Conservation (phyloP, 2,888 invertebrate genomes). For the Himalopsyche japonica region DNA sequence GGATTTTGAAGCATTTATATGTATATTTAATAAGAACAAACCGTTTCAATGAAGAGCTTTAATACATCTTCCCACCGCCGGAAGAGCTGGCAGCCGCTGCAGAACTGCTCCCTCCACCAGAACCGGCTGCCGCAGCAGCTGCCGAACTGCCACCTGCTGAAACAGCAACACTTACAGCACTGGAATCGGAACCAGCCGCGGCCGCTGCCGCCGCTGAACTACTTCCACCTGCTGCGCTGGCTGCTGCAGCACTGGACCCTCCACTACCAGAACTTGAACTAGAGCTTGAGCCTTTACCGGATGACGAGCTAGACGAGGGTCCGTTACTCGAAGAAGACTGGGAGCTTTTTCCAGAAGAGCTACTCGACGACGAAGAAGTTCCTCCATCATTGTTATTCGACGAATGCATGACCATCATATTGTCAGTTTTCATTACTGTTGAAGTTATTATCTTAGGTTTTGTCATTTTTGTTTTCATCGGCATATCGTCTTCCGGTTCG, state of each 20-base stretch:
- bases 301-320: not conserved
- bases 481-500: not conserved
- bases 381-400: not conserved
- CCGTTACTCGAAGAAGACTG: not conserved
- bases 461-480: not conserved
- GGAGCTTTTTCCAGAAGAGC: not conserved
- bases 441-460: not conserved
- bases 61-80: not conserved
- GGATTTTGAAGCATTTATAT: no score
- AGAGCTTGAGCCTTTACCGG: not conserved
- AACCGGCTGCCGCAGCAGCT: not conserved
- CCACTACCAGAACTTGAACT: not conserved
- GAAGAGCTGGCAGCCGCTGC: not conserved
- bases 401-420: not conserved
- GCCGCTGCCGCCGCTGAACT: not conserved
- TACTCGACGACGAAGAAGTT: not conserved
- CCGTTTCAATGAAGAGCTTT: no score
- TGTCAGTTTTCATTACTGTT: not conserved
- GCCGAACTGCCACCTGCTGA: not conserved
- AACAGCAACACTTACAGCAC: not conserved
- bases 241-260: not conserved
- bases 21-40: no score
- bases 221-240: not conserved
- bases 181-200: not conserved
- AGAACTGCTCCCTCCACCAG: not conserved